phyloP scores from a whole-genome alignment of 2,888 invertebrate species.

The Diaprepes abbreviatus region DNA sequence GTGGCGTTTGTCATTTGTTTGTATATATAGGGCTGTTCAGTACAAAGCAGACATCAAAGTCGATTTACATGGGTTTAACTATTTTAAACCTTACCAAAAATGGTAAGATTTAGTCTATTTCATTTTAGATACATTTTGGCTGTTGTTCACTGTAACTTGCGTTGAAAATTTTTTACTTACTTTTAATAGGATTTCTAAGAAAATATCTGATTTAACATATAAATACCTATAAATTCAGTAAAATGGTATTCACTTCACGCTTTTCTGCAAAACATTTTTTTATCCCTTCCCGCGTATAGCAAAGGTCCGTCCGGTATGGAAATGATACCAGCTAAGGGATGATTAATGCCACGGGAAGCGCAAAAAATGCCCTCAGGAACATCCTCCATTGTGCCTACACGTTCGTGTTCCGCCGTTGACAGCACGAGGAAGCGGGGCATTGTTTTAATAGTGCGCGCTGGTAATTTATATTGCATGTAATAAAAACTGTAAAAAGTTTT shows the following conservation, averaged over 20 bases:
- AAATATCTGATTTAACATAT: too few relatives aligned
- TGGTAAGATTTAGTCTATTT: too few relatives aligned
- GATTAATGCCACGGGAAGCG: constrained; percentile 51
- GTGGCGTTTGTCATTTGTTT: too few relatives aligned
- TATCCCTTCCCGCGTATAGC: not conserved
- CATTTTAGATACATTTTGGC: too few relatives aligned
- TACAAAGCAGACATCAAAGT: too few relatives aligned
- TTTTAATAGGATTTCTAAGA: too few relatives aligned
- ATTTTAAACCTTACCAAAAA: too few relatives aligned
- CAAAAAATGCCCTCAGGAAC: constrained; percentile 54
- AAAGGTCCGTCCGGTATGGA: constrained; percentile 35
- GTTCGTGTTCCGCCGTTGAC: constrained; percentile 40
- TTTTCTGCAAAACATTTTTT: not conserved
- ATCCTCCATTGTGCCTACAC: constrained; percentile 44
- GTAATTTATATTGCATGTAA: constrained; percentile 55
- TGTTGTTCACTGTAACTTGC: too few relatives aligned
- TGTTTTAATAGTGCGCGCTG: constrained; percentile 54
- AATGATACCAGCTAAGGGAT: constrained; percentile 43
- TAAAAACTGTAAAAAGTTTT: constrained; percentile 52
- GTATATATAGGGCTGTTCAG: too few relatives aligned
- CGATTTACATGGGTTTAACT: too few relatives aligned
- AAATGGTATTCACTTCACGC: constrained; percentile 1
- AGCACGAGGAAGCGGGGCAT: constrained; percentile 52
- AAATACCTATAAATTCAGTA: too few relatives aligned
- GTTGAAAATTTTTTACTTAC: too few relatives aligned